phyloP scores from a whole-genome alignment of 2,888 invertebrate genomes.

The Ennomos fuscantarius region DNA sequence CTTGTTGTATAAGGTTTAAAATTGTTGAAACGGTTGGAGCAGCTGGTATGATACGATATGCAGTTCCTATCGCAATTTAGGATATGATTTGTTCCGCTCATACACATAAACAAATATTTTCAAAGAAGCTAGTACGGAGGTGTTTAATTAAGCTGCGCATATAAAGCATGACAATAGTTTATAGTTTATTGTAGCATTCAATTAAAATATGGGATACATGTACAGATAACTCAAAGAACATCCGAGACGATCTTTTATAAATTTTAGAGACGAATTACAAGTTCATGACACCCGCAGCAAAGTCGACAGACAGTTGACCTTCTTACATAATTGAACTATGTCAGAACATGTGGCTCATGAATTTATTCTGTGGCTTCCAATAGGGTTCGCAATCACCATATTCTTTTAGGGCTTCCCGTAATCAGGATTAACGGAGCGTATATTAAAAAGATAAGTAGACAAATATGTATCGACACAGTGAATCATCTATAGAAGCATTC shows the following conservation, averaged over 20 bases:
- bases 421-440: slow-evolving; percentile 3
- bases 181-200: too few relatives aligned
- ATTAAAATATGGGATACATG: too few relatives aligned
- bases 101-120: slow-evolving; percentile 32
- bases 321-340: too few relatives aligned
- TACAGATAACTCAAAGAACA: too few relatives aligned
- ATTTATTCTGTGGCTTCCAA: too few relatives aligned
- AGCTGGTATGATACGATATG: slow-evolving; percentile 8
- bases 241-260: too few relatives aligned
- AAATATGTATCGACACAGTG: slow-evolving; percentile 12
- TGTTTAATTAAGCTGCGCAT: slow-evolving; percentile 23
- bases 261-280: too few relatives aligned
- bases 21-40: background rate
- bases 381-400: slow-evolving; percentile 4
- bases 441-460: slow-evolving; percentile 16
- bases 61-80: slow-evolving; percentile 19
- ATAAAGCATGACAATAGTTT: background rate
- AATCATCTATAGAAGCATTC: slow-evolving; percentile 18
- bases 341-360: too few relatives aligned
- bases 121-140: slow-evolving; percentile 17
- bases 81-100: slow-evolving; percentile 16
- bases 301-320: too few relatives aligned
- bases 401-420: slow-evolving; percentile 6
- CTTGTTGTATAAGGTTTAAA: slow-evolving; percentile 22
- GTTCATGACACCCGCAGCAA: too few relatives aligned